Percentiles rank a stretch among this genome's conserved stretches.
These are phyloP conservation scores for Acridotheres tristis DNA, from an alignment of 2,797 vertebrate species.

Conservation along the genomic window DNA sequence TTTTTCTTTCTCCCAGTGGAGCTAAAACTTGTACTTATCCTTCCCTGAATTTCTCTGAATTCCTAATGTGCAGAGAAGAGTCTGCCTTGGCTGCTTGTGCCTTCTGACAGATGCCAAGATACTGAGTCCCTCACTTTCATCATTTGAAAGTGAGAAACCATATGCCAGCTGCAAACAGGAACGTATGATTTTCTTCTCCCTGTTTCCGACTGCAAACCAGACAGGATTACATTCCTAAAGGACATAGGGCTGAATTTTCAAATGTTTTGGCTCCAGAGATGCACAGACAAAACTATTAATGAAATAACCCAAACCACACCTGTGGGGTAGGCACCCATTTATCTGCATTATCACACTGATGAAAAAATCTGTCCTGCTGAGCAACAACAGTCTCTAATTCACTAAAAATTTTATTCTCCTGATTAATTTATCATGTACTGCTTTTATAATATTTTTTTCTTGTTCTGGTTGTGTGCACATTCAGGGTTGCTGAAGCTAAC, in stretches of 20 bases:
- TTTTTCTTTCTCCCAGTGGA: neutral
- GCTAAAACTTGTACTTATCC: neutral
- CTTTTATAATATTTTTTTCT: neutral
- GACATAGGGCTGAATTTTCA: neutral
- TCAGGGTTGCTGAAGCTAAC: conserved; percentile 22
- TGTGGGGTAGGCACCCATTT: neutral
- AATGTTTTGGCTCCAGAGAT: conserved; percentile 31
- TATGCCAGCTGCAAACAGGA: neutral
- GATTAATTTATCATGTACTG: neutral
- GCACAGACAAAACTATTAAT: conserved; percentile 22
- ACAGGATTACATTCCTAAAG: neutral
- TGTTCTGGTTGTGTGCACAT: neutral
- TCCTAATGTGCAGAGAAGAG: neutral
- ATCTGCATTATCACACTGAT: conserved; percentile 13
- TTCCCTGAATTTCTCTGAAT: neutral
- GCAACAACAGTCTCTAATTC: neutral
- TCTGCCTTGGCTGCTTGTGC: neutral
- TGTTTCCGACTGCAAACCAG: neutral
- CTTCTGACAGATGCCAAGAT: neutral
- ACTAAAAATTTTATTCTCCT: neutral
- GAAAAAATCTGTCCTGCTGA: neutral
- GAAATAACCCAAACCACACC: neutral
- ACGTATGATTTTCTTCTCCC: neutral
- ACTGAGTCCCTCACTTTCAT: neutral
- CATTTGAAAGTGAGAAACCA: neutral